Base-by-base conservation (phyloP, 1,140 invertebrate genomes). In the Pseudobourletiella spinata region DNA sequence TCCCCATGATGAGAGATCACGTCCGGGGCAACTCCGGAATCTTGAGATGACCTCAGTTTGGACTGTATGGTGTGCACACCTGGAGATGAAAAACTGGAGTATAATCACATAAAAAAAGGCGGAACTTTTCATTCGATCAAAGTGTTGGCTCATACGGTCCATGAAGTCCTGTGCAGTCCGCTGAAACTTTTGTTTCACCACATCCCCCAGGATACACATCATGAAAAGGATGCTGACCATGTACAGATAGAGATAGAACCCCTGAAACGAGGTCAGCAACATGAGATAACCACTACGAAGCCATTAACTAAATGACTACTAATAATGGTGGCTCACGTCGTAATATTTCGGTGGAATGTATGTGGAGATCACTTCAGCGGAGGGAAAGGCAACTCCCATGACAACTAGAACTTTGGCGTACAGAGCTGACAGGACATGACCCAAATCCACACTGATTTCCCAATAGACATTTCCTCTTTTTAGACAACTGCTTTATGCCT, bases 391-490 rank as follows among this genome's bases (percentile, higher is more conserved):
- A 69, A 91, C 84, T 24, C 92, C 93, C 86, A 95, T 91, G 15
- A 95, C 90, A 25, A 95, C 89, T 52, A 96, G 76, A 2, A 95
- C 78, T 75, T 95, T 94, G n/a, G 89, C 89, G 73, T 96, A 95
- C 2, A 95, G 80, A 0, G 91, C 92, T 67, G 90, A 94, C 56
- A 95, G 79, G 18, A 91, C 87, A 20, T 87, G 87, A 60, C 91
- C 87, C 67, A 92, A 76, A 55, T 86, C 85, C 74, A 91, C 87
- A 55, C 89, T 88, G 71, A 48, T 70, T 8, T 18, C 8, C 20
- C 42, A 6, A 62, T 28, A n/a, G n/a, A 58, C 16, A 14, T 22
- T 14, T 25, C 32, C n/a, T n/a, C 8, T n/a, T n/a, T 39, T 39
- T 39, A n/a, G 32, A 39, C n/a, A 39, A 39, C 8, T 39, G 8